Evolutionary conservation across 2,888 invertebrate genomes (phyloP).

Genomic region (Nomada goodeniana): DNA sequence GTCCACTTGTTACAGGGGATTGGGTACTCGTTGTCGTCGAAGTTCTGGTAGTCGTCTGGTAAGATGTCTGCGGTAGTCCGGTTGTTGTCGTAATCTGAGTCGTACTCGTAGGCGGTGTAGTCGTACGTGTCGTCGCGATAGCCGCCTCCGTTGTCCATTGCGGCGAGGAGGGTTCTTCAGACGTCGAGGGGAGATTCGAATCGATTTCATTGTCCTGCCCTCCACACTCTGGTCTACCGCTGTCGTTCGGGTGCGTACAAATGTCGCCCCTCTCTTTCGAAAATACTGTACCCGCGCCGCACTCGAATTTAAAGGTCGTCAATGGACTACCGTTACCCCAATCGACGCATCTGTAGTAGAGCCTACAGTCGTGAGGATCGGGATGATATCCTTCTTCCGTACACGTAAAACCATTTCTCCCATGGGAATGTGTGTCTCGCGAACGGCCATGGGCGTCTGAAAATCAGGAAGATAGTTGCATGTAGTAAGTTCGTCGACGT

Average conservation of each 20-base stretch:
- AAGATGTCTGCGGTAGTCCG: conserved; percentile 14
- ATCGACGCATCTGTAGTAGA: conserved; percentile 91
- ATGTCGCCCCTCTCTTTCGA: conserved; percentile 85
- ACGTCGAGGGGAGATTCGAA: conserved; percentile 50
- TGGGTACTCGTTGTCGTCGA: conserved; percentile 25
- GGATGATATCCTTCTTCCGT: conserved; percentile 89
- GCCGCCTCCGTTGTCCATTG: conserved; percentile 22
- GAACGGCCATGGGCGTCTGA: neutral
- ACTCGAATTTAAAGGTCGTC: conserved; percentile 89
- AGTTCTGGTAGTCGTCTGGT: conserved; percentile 13
- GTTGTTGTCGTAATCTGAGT: conserved; percentile 31
- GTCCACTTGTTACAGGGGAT: conserved; percentile 13
- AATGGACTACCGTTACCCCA: conserved; percentile 86
- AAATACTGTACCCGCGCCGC: conserved; percentile 91
- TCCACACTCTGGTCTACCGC: conserved; percentile 89
- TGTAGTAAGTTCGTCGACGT: too few relatives aligned
- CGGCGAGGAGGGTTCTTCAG: conserved; percentile 24
- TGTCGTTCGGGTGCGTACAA: conserved; percentile 90
- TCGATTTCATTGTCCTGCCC: conserved; percentile 86
- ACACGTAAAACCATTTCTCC: conserved; percentile 85
- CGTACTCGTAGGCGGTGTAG: conserved; percentile 25
- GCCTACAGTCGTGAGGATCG: conserved; percentile 89
- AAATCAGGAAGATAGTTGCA: too few relatives aligned
- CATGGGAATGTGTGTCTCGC: conserved; percentile 20
- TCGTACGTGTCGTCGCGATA: conserved; percentile 11